Evolutionary conservation across 1,140 invertebrate species (phyloP).

Genomic region (Apis florea): DNA sequence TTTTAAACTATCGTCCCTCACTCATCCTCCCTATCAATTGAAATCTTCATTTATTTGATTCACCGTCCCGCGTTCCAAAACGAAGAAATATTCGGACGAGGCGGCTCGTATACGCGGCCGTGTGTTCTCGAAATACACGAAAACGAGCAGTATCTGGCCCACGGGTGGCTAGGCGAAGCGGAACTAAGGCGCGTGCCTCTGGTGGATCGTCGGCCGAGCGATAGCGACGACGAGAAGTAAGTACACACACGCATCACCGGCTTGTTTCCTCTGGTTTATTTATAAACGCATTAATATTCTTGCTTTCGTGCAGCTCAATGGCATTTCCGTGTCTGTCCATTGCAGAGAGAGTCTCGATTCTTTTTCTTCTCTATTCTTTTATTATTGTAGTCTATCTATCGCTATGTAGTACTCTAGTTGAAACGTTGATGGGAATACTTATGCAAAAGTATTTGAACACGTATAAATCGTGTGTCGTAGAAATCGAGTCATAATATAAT

Average conservation of each 20-base stretch:
- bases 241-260: constrained; percentile 46
- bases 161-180: constrained; percentile 24
- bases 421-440: no score
- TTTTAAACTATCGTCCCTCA: not conserved
- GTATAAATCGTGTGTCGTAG: no score
- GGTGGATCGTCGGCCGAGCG: constrained; percentile 1
- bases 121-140: constrained; percentile 39
- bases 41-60: not conserved
- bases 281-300: constrained; percentile 75
- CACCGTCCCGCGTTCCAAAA: no score
- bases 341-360: not conserved
- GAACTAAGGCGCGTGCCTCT: constrained; percentile 36
- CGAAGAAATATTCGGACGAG: not conserved
- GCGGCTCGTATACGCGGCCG: not conserved
- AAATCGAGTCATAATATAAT: no score
- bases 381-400: not conserved
- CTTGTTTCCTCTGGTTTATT: constrained; percentile 75
- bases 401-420: no score
- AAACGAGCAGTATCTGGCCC: constrained; percentile 35
- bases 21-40: no score
- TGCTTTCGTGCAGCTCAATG: constrained; percentile 67
- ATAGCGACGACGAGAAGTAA: constrained; percentile 5
- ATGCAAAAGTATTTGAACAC: no score
- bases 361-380: no score
- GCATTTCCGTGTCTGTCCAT: constrained; percentile 58